These are phyloP conservation scores for Atethmia centrago DNA, from an alignment of 2,888 invertebrate species.

Conservation along the genomic window DNA sequence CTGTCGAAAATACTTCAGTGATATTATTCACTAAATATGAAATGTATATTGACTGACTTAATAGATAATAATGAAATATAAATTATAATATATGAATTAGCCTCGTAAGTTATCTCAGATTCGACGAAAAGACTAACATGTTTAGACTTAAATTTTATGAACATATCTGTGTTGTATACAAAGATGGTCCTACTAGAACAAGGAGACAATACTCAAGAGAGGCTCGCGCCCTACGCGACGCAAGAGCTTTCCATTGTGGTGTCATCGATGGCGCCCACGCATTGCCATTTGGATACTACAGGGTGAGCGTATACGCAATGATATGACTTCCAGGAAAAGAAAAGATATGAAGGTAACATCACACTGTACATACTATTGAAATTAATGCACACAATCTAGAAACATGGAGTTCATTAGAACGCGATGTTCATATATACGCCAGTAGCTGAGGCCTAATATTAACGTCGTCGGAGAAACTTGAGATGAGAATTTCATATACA, in stretches of 20 bases:
- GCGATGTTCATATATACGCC: slow-evolving; percentile 26
- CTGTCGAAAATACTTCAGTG: slow-evolving; percentile 83
- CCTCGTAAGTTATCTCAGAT: slow-evolving; percentile 88
- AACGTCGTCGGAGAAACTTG: slow-evolving; percentile 42
- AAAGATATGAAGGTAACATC: slow-evolving; percentile 56
- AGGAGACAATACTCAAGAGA: slow-evolving; percentile 86
- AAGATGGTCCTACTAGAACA: slow-evolving; percentile 82
- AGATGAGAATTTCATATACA: slow-evolving; percentile 41
- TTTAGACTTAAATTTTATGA: slow-evolving; percentile 89
- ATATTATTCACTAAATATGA: slow-evolving; percentile 83
- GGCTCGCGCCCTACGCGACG: slow-evolving; percentile 65
- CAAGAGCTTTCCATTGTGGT: slow-evolving; percentile 22
- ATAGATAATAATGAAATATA: slow-evolving; percentile 84
- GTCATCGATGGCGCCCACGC: slow-evolving; percentile 9
- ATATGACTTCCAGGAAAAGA: slow-evolving; percentile 40
- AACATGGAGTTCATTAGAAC: slow-evolving; percentile 36
- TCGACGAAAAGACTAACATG: slow-evolving; percentile 89
- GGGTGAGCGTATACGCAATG: slow-evolving; percentile 37
- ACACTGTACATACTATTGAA: slow-evolving; percentile 58
- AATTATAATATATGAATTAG: slow-evolving; percentile 85
- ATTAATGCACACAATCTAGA: slow-evolving; percentile 38
- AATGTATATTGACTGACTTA: slow-evolving; percentile 88
- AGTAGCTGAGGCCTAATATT: slow-evolving; percentile 48
- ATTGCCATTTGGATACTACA: slow-evolving; percentile 30
- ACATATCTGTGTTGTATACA: slow-evolving; percentile 89